Evolutionary conservation across 2,888 invertebrate genomes (phyloP).

Genomic region (Limnephilus auricula): DNA sequence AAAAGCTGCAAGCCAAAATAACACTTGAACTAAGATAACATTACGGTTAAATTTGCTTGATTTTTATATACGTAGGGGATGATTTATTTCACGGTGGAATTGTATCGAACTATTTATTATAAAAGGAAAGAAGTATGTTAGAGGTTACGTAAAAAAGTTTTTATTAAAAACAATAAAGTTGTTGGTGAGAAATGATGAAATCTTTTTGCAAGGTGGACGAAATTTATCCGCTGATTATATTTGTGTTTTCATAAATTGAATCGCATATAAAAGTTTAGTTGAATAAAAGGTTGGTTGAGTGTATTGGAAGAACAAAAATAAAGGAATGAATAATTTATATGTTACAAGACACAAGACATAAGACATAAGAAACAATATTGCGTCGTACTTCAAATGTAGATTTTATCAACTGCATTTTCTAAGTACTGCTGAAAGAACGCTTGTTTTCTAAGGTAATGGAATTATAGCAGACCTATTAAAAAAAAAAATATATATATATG

Average conservation of each 20-base stretch:
- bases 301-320: background rate
- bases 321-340: background rate
- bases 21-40: background rate
- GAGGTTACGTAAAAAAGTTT: background rate
- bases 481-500: too few relatives aligned
- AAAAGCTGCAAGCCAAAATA: background rate
- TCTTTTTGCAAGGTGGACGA: too few relatives aligned
- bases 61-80: background rate
- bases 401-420: background rate
- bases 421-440: background rate
- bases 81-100: background rate
- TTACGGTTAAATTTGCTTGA: background rate
- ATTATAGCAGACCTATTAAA: too few relatives aligned
- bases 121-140: background rate
- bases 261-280: background rate
- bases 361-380: too few relatives aligned
- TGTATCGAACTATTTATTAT: background rate
- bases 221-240: too few relatives aligned
- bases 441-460: background rate
- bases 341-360: too few relatives aligned
- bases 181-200: background rate
- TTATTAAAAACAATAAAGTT: background rate
- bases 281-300: background rate
- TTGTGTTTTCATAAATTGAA: too few relatives aligned
- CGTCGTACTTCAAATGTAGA: too few relatives aligned